Evolutionary conservation across 2,888 invertebrate genomes (phyloP).

Genomic region (Chrysodeixis includens): DNA sequence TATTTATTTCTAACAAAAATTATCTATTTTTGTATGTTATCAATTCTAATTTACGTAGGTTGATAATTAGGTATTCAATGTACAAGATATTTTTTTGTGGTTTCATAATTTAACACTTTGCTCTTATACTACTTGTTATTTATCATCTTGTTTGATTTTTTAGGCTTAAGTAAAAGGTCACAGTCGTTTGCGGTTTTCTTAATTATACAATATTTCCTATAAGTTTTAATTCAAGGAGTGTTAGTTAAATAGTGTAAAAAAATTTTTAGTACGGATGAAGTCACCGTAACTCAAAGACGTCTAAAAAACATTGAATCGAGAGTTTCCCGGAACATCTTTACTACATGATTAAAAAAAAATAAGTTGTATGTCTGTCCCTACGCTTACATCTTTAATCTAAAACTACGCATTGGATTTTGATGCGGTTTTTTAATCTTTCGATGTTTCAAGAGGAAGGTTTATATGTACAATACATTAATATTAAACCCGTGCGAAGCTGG

Average conservation of each 20-base stretch:
- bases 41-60: too few species aligned
- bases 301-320: not conserved
- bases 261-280: not conserved
- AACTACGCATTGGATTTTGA: slow-evolving; percentile 4
- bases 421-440: too few species aligned
- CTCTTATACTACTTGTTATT: not conserved
- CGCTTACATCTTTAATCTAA: too few species aligned
- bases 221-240: not conserved
- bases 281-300: too few species aligned
- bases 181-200: not conserved
- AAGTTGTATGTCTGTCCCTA: too few species aligned
- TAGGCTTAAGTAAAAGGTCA: not conserved
- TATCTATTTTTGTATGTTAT: too few species aligned
- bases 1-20: too few species aligned
- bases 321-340: not conserved
- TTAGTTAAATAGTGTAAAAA: too few species aligned
- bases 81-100: not conserved
- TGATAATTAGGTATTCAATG: not conserved
- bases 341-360: too few species aligned
- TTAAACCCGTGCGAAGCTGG: too few species aligned
- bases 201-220: not conserved
- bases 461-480: too few species aligned
- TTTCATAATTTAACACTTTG: not conserved
- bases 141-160: not conserved
- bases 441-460: too few species aligned